Percentiles rank a stretch among this genome's conserved stretches.
Evolutionary conservation across 2,113 vertebrate genomes (phyloP).

Genomic region (Columba janthina): DNA sequence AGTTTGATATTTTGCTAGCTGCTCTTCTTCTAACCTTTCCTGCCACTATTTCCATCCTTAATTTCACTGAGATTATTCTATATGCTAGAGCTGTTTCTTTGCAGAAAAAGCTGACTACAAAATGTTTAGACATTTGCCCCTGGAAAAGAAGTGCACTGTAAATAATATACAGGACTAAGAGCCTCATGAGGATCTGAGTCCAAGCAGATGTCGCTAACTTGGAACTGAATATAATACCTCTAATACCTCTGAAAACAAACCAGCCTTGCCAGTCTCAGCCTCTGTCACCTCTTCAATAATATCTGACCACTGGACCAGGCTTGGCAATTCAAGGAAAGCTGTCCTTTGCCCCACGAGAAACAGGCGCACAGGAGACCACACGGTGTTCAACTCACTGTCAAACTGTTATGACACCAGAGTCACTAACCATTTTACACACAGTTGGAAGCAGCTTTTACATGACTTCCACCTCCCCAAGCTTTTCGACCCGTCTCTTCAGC

Average conservation of each 20-base stretch:
- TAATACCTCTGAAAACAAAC: not conserved
- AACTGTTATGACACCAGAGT: not conserved
- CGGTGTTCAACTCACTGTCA: not conserved
- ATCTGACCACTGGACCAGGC: not conserved
- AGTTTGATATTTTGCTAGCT: constrained; percentile 17
- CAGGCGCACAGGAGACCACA: not conserved
- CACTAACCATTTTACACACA: not conserved
- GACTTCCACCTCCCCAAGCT: constrained; percentile 12
- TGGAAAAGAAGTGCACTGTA: not conserved
- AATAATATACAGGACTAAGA: constrained; percentile 5
- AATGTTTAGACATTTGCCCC: constrained; percentile 29
- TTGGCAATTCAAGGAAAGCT: not conserved
- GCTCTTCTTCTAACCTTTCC: constrained; percentile 5
- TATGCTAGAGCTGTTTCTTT: not conserved
- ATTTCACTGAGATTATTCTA: constrained; percentile 26
- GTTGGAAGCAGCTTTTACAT: constrained; percentile 40
- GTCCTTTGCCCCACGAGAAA: not conserved
- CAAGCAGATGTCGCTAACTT: constrained; percentile 28
- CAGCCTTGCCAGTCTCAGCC: not conserved
- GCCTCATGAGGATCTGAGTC: not conserved
- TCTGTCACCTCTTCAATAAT: not conserved
- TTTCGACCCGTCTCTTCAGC: constrained; percentile 5
- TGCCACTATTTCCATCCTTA: not conserved
- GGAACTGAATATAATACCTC: not conserved
- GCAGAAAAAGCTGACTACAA: not conserved